Conservation (phyloP, 2,113 vertebrate species). For the Pollachius pollachius region DNA sequence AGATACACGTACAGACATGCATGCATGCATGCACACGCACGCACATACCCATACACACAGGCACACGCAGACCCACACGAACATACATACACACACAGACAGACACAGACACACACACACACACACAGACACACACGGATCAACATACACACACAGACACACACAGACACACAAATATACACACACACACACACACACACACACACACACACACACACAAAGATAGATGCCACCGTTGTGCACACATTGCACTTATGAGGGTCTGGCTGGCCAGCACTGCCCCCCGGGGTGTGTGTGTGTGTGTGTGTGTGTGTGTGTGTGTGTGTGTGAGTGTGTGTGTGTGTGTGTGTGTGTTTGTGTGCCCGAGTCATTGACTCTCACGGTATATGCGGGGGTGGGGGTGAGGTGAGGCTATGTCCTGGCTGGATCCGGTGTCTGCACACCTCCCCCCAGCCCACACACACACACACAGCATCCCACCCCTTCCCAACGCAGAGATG, state of each 20-base stretch:
- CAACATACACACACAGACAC: no score
- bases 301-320: slow-evolving; percentile 19
- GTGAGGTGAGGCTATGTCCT: slow-evolving; percentile 2
- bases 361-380: not conserved
- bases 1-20: no score
- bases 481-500: slow-evolving; percentile 41
- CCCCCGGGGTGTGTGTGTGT: slow-evolving; percentile 8
- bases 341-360: no score
- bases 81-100: not conserved
- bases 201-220: slow-evolving; percentile 25
- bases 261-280: slow-evolving; percentile 10
- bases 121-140: not conserved
- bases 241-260: slow-evolving; percentile 23
- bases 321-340: no score
- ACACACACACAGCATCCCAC: slow-evolving; percentile 37
- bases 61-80: no score
- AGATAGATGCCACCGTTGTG: not conserved
- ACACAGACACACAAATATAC: slow-evolving; percentile 19
- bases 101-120: slow-evolving; percentile 4
- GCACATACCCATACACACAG: not conserved
- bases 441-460: slow-evolving; percentile 20
- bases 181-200: slow-evolving; percentile 24
- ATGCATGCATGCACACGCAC: slow-evolving; percentile 8
- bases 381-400: not conserved
- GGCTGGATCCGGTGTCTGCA: slow-evolving; percentile 9